Conservation (phyloP, 2,113 vertebrate genomes). For the Dryoscopus gambensis region DNA sequence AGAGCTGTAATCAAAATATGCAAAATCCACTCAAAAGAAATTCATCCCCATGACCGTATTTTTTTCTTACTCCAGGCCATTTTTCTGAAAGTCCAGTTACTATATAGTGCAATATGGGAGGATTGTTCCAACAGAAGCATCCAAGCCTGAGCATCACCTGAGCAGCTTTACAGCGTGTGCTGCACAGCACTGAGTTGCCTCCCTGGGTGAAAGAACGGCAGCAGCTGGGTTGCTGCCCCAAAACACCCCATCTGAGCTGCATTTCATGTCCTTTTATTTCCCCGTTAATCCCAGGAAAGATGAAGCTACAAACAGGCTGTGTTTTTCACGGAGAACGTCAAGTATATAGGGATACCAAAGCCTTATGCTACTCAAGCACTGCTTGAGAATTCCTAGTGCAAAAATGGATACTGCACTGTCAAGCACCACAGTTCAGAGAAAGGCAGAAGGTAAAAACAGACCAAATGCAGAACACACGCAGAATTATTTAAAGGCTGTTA, state of each 20-base stretch:
- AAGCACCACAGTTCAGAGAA: not conserved
- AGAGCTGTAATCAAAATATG: not conserved
- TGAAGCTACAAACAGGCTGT: not conserved
- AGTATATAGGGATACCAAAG: not conserved
- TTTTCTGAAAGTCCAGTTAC: not conserved
- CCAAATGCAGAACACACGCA: not conserved
- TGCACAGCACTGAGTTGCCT: not conserved
- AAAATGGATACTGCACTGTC: not conserved
- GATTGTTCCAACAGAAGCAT: not conserved
- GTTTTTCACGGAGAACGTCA: not conserved
- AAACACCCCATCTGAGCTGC: not conserved
- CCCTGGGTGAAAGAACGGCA: not conserved
- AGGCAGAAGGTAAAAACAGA: not conserved
- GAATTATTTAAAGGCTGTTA: not conserved
- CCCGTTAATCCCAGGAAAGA: not conserved
- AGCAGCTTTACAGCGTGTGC: accelerated
- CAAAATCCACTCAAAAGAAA: not conserved
- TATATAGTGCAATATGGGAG: not conserved
- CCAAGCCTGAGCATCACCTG: not conserved
- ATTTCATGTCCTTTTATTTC: not conserved
- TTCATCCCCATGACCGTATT: accelerated
- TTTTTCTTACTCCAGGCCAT: not conserved
- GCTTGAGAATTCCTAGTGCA: not conserved
- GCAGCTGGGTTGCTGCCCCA: not conserved
- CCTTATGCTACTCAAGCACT: not conserved